Evolutionary conservation across 1,140 invertebrate species (phyloP), one percentile per base, ranked within the genome.

Genomic region (Drosophila grimshawi): DNA sequence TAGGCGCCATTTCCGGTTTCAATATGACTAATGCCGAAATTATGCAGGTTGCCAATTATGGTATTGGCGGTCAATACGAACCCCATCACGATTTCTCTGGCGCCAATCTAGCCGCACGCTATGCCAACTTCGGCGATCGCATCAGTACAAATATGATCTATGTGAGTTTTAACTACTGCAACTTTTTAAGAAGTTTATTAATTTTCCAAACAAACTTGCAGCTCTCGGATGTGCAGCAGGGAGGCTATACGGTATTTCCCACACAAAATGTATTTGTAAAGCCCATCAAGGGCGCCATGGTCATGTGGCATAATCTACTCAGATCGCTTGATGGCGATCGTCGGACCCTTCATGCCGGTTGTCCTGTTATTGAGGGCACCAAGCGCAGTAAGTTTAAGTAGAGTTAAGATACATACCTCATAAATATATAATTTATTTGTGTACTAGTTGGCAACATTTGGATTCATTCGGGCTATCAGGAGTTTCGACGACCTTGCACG

Each of bases 251-350:
- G 0, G 98, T 98, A 3, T 99, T 99, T 91, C 97, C 98, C 1
- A 94, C 95, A 56, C 94, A 99, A 41, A 96, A 96, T 45, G 93
- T 98, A 32, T 94, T 96, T 48, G 92, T 99, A 27, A 96, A 96
- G 93, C 98, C 98, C 0, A 95, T 95, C 82, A 98, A 97, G 92
- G 97, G 98, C 8, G 95, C 97, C 11, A 97, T 98, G 61, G 97
- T 97, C 4, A 98, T 98, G 93, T 99, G 98, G 98, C 95, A 97
- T 91, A 99, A 99, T 94, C 93, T 99, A 56, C 95, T 97, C 90
- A 94, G 95, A 30, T 98, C 95, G 86, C 97, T 98, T n/a, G 96
- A 98, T 68, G 97, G 97, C 11, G 98, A 99, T 94, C 94, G 95
- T 51, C 94, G 95, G 74, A 99, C 98, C 0, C 93, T 97, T 61